Evolutionary conservation across 2,797 vertebrate genomes (phyloP), one percentile per base, ranked within the genome.

Genomic region (Valencia hispanica): DNA sequence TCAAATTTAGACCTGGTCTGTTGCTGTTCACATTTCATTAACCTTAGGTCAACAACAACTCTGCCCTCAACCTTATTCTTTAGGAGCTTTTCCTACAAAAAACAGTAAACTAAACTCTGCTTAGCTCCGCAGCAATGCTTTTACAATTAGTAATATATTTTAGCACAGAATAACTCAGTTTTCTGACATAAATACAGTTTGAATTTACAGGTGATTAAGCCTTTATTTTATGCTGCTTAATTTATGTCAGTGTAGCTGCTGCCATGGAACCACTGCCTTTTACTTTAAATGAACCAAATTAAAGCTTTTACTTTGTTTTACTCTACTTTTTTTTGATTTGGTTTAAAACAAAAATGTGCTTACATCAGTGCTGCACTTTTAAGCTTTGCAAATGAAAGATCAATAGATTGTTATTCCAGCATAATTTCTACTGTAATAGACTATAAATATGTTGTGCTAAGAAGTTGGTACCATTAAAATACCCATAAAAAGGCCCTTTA

Each of bases 1-100:
- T 79, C 80, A 82, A 57, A 69, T 65, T 45, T 78, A 84, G 85
- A 89, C 78, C 85, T 78, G 86, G 82, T 84, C 85, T 87, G 78
- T 82, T 80, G 72, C 55, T 86, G 86, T 92, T 90, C 91, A 83
- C 85, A 89, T 91, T 82, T 80, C 79, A 91, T 94, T 90, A 91
- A 88, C 90, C 83, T 82, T 79, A 86, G 88, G 87, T 89, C 73
- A 34, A 65, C 79, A 68, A 51, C 80, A 86, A 73, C 79, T 82
- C 80, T 86, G 7, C 32, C 30, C 32, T 34, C 7, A 34, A 32
- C 17, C 32, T 61, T 34, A 61, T 61, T 61, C 34, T 34, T 61
- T 8, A 11, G 59, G 59, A 61, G 32, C 32, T 75, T 68, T 50
- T 73, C 55, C 73, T 79, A 53, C 73, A 80, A n/a, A 75, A 72